Evolutionary conservation across 1,140 invertebrate genomes (phyloP).

Genomic region (Heliconius congener): DNA sequence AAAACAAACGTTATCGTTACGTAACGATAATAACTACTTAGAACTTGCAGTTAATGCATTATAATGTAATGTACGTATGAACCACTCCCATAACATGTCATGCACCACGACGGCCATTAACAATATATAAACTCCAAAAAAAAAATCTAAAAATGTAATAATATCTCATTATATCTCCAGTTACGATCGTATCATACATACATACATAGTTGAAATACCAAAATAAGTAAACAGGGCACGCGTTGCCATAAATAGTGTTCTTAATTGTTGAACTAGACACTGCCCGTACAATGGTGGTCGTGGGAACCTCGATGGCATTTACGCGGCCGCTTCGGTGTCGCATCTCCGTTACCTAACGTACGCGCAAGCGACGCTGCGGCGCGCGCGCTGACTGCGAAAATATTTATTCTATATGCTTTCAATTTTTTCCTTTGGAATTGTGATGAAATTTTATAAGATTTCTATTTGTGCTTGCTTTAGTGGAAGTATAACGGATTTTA

Average conservation of each 20-base stretch:
- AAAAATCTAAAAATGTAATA: conserved; percentile 3
- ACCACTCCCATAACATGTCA: background rate
- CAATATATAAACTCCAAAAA: background rate
- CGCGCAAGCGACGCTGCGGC: conserved; percentile 34
- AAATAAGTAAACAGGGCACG: conserved; percentile 22
- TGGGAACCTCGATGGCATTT: conserved; percentile 63
- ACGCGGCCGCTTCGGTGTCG: conserved; percentile 37
- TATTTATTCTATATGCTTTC: conserved; percentile 1
- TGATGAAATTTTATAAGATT: background rate
- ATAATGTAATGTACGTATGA: background rate
- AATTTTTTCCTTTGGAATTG: background rate
- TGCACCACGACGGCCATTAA: background rate
- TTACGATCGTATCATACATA: conserved; percentile 14
- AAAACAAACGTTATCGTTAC: too few species aligned
- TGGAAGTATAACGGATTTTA: background rate
- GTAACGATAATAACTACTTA: background rate
- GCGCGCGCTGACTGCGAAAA: background rate
- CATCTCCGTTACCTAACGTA: conserved; percentile 57
- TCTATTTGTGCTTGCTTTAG: background rate
- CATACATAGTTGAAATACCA: conserved; percentile 27
- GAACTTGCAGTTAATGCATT: background rate
- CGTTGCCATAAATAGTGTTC: conserved; percentile 32
- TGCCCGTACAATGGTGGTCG: conserved; percentile 53
- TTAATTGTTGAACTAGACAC: conserved; percentile 61
- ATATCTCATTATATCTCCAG: background rate